These are phyloP conservation scores for Geotria australis DNA, from an alignment of 2,797 vertebrate species.

Conservation along the genomic window DNA sequence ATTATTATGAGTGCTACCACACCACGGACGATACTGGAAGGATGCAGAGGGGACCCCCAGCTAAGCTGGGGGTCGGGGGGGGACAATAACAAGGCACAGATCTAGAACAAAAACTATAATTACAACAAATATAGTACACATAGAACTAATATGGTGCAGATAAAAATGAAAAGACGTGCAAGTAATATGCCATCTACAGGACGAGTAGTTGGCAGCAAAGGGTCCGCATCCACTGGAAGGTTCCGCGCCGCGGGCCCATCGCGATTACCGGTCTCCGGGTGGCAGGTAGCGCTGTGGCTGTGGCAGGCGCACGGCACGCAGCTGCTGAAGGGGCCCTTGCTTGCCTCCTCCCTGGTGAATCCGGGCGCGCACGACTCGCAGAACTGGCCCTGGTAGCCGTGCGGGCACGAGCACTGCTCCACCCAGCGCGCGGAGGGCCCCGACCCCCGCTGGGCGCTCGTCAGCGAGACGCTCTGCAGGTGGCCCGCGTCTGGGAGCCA, in stretches of 20 bases:
- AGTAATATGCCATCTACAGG: too few relatives aligned
- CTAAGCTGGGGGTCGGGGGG: too few relatives aligned
- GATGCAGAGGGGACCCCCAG: too few relatives aligned
- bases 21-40: too few relatives aligned
- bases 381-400: conserved; percentile 31
- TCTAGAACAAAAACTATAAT: too few relatives aligned
- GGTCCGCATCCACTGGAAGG: too few relatives aligned
- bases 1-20: too few relatives aligned
- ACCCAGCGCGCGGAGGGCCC: conserved; percentile 25
- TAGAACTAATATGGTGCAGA: too few relatives aligned
- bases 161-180: too few relatives aligned
- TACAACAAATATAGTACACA: too few relatives aligned
- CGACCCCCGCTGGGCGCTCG: conserved; percentile 21
- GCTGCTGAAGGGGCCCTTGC: conserved; percentile 10
- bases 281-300: conserved; percentile 36
- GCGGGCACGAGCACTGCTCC: conserved; percentile 39
- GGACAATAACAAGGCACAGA: too few relatives aligned
- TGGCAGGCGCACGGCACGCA: conserved; percentile 55
- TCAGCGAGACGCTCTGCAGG: conserved; percentile 41
- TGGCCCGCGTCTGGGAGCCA: conserved; percentile 38
- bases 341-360: conserved; percentile 26
- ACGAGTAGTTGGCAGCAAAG: too few relatives aligned
- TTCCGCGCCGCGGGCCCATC: neutral
- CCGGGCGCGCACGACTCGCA: conserved; percentile 35
- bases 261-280: conserved; percentile 32